Base-by-base conservation (phyloP, 2,888 invertebrate species). In the Pyrocoelia pectoralis region DNA sequence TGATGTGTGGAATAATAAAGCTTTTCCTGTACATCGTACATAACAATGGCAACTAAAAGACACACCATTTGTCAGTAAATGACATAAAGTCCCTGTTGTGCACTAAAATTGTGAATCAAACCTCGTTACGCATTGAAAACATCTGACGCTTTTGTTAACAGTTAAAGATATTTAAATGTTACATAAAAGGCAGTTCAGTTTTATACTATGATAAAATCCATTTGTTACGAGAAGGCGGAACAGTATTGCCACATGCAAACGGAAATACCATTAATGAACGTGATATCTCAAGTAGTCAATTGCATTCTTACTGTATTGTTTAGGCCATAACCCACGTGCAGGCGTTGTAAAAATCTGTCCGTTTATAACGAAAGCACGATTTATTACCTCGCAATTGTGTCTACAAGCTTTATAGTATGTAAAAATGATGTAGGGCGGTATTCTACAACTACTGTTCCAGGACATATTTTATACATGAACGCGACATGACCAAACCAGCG, bases 241-340 rank as follows among this genome's bases (percentile, higher is more conserved):
- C 53, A 50, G 19, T n/a, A 9, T 56, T 56, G 49, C 56, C 51
- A 60, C 41, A 52, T 60, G 55, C 50, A 56, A 60, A 56, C 58
- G 58, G 63, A 63, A 63, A 59, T 49, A 56, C 53, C 46, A 33
- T 15, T 51, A 14, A 46, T 43, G 38, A 18, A 56, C 24, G 38
- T 33, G 48, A 49, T 49, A 58, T 41, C 48, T 51, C 56, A 3
- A 29, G 52, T 55, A 55, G 59, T 59, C 58, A 51, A 64, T 64
- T 59, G 63, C 55, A 46, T 52, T 55, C 54, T 55, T 56, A 9
- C 55, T 56, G 62, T 57, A 68, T 66, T 66, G 66, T 68, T 68
- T 68, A 66, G 58, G 3, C 61, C 61, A 58, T 63, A 60, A 59
- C 56, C 57, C 68, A 68, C 65, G 68, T 68, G 64, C 61, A 66